Base-by-base conservation (phyloP, 1,140 invertebrate species). In the Bombyx mandarina region DNA sequence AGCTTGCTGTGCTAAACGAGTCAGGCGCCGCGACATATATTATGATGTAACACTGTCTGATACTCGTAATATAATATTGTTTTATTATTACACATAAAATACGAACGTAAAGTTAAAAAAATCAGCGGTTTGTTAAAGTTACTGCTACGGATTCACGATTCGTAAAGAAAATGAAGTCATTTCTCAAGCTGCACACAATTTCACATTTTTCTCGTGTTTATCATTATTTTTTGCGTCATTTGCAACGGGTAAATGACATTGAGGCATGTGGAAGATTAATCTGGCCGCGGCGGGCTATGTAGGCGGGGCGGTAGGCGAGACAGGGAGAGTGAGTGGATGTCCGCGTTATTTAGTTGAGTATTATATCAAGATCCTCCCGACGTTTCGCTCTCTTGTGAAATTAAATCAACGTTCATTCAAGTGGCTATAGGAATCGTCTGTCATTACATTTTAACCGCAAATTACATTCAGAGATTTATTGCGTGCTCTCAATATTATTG, bases 201-300 rank as follows among this genome's bases (percentile, higher is more conserved):
- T 53, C 55, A 56, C 60, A 62, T 62, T 57, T 57, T 44, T 58
- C 44, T 54, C 50, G 43, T 78, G 69, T 75, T 76, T 73, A 69
- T 79, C 67, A 70, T 71, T 69, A 71, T 73, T 76, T 76, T 80
- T 77, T 79, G 70, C 69, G 58, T 72, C 69, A 76, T 79, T 82
- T 78, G 65, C 73, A 72, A 72, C 65, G 66, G 12, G 68, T 65
- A 73, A 76, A 73, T 78, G 77, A 78, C 75, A 74, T 76, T 79
- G 77, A 79, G 66, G 69, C 66, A 82, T 79, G 76, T 75, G 64
- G 56, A 74, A 73, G 69, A 82, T 80, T 80, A 82, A 77, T 79
- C 76, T 72, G 57, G 62, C 52, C 62, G 60, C 61, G 67, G 54
- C 50, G 55, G 52, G 52, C 49, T 49, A 49, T 56, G 52, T 52